A percentile compares a stretch with the other conserved stretches of the same genome.
Evolutionary conservation across 2,888 invertebrate species (phyloP).

Genomic region (Scrobipalpa atriplicella): DNA sequence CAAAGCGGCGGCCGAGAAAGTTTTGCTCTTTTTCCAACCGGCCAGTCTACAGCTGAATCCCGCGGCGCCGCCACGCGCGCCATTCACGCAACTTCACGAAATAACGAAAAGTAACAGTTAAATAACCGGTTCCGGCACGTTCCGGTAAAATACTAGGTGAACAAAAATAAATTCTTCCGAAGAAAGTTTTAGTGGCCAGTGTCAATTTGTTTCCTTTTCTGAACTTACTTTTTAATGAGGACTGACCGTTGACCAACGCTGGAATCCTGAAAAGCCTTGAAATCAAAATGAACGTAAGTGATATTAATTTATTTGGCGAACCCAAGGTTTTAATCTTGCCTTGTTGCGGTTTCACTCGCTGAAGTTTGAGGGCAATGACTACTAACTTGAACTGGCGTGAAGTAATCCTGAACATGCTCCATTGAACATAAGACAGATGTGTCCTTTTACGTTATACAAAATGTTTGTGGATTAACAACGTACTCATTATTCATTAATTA

Average conservation of each 20-base stretch:
- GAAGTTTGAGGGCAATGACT: conserved; percentile 23
- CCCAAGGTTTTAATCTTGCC: conserved; percentile 27
- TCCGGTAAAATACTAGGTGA: conserved; percentile 31
- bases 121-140: conserved; percentile 35
- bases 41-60: conserved; percentile 49
- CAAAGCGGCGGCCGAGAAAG: conserved; percentile 53
- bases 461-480: neutral
- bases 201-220: conserved; percentile 27
- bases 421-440: neutral
- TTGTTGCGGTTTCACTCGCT: conserved; percentile 24
- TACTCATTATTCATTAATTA: neutral
- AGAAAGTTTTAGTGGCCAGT: conserved; percentile 40
- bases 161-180: conserved; percentile 39
- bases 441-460: neutral
- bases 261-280: conserved; percentile 34
- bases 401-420: conserved; percentile 17
- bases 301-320: conserved; percentile 22
- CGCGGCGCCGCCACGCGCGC: conserved; percentile 41
- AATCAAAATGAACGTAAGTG: conserved; percentile 53
- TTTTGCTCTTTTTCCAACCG: conserved; percentile 45
- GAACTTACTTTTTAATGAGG: conserved; percentile 27
- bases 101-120: conserved; percentile 23
- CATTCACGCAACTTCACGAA: conserved; percentile 13
- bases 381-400: conserved; percentile 1
- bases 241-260: conserved; percentile 11